These are phyloP conservation scores for Machimus atricapillus DNA, from an alignment of 2,888 invertebrate species.

Conservation along the genomic window DNA sequence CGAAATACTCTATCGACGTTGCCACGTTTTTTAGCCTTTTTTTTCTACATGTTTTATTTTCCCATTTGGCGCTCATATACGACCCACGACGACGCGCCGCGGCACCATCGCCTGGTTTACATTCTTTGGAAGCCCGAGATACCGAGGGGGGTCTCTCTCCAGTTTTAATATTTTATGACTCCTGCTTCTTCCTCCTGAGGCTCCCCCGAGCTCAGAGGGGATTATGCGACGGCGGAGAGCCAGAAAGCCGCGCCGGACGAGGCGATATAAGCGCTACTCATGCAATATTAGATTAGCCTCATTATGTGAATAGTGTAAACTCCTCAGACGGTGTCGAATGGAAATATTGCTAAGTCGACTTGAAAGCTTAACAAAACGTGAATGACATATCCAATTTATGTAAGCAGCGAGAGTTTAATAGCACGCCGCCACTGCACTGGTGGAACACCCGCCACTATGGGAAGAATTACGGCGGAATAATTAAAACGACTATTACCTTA, in stretches of 20 bases:
- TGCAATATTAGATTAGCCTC: constrained; percentile 35
- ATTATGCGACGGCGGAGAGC: background rate
- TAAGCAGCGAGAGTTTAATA: background rate
- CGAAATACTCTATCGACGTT: background rate
- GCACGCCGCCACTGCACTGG: background rate
- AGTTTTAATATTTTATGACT: constrained; percentile 14
- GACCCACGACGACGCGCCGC: background rate
- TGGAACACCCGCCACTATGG: background rate
- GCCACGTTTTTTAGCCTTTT: background rate
- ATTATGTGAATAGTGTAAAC: constrained; percentile 31
- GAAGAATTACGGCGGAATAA: constrained; percentile 13
- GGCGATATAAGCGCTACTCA: constrained; percentile 6
- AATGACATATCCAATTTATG: constrained; percentile 36
- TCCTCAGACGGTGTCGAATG: constrained; percentile 37
- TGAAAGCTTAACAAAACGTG: constrained; percentile 36
- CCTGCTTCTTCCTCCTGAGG: constrained; percentile 14
- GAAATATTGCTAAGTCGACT: constrained; percentile 26
- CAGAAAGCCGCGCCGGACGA: background rate
- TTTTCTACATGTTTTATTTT: background rate
- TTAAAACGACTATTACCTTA: constrained; percentile 1
- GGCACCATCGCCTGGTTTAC: background rate
- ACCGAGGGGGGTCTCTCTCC: background rate
- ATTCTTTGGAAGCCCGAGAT: background rate
- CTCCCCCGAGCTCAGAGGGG: background rate
- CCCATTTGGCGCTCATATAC: background rate